phyloP scores from a whole-genome alignment of 2,797 vertebrate species.

The Myotis myotis region DNA sequence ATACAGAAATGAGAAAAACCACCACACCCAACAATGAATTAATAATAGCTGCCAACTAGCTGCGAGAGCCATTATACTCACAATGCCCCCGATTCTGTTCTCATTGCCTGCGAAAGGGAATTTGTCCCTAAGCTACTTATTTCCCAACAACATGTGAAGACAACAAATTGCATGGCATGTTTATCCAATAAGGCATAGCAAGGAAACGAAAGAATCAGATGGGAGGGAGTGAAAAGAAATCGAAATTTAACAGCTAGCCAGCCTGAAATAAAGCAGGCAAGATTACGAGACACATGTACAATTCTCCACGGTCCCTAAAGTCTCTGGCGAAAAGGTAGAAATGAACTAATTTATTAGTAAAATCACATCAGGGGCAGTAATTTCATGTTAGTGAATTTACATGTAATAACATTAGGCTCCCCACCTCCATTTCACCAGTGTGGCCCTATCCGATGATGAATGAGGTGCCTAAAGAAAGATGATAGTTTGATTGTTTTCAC shows the following conservation, averaged over 20 bases:
- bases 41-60: conserved; percentile 76
- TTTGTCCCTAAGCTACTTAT: conserved; percentile 80
- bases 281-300: conserved; percentile 81
- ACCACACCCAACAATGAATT: conserved; percentile 75
- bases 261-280: conserved; percentile 79
- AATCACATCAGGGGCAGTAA: conserved; percentile 91
- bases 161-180: conserved; percentile 68
- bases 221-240: conserved; percentile 76
- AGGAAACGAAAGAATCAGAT: conserved; percentile 65
- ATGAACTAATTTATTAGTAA: conserved; percentile 93
- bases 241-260: conserved; percentile 71
- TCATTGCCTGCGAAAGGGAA: conserved; percentile 64
- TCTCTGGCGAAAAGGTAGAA: conserved; percentile 87
- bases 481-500: conserved; percentile 93
- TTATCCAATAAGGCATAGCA: conserved; percentile 79
- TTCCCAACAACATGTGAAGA: conserved; percentile 78
- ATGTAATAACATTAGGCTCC: conserved; percentile 90
- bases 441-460: conserved; percentile 89
- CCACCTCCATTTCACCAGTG: conserved; percentile 85
- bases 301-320: conserved; percentile 86
- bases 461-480: conserved; percentile 90
- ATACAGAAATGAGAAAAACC: conserved; percentile 67
- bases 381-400: conserved; percentile 93
- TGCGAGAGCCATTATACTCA: conserved; percentile 50
- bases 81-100: conserved; percentile 39